Conservation (phyloP, 2,797 vertebrate genomes). For the Brotula barbata region DNA sequence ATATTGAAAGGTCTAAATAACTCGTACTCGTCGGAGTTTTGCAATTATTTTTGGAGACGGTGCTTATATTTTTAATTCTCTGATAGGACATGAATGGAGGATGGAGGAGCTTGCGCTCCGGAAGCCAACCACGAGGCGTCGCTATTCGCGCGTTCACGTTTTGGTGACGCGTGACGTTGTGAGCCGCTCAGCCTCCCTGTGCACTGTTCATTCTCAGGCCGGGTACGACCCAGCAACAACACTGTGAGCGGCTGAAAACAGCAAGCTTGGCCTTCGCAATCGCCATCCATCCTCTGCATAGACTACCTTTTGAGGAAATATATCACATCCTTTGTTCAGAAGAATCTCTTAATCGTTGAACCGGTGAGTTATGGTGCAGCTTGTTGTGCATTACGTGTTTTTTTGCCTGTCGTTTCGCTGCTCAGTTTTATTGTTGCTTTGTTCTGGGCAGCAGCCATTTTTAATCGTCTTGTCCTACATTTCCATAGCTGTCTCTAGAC, state of each 20-base stretch:
- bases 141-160: conserved; percentile 7
- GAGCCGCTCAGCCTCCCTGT: conserved; percentile 37
- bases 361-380: conserved; percentile 72
- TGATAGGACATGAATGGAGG: no score
- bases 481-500: conserved; percentile 60
- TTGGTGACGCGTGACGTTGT: conserved; percentile 65
- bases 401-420: conserved; percentile 51
- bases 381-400: neutral
- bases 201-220: conserved; percentile 76
- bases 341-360: conserved; percentile 59
- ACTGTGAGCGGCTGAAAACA: conserved; percentile 65
- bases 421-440: conserved; percentile 83
- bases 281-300: conserved; percentile 79
- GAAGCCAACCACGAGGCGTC: conserved; percentile 21
- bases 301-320: conserved; percentile 69
- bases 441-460: conserved; percentile 86
- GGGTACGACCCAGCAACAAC: conserved; percentile 74
- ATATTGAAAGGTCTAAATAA: no score
- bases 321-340: conserved; percentile 53
- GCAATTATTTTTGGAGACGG: no score
- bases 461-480: conserved; percentile 82
- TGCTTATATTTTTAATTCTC: no score
- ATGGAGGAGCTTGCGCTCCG: neutral
- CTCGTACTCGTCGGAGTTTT: no score
- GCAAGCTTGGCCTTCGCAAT: conserved; percentile 77